Base-by-base conservation (phyloP, 2,888 invertebrate species). In the Andrena dorsata region DNA sequence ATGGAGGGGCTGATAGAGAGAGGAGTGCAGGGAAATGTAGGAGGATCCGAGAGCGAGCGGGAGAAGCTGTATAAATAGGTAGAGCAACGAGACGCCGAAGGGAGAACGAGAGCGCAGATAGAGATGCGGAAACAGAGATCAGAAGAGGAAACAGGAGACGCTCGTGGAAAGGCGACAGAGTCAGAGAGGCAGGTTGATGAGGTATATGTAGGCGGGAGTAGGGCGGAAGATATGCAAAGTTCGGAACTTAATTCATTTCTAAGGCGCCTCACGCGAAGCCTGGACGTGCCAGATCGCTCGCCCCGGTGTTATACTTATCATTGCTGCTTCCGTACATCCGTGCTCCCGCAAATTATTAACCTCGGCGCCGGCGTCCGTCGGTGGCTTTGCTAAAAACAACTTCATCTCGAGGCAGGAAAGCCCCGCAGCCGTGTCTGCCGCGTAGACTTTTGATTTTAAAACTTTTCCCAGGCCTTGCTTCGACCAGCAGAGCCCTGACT, bases 191-290 rank as follows among this genome's bases (percentile, higher is more conserved):
- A 23, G 53, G 53, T 8, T n/a, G 20, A 53, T 53, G n/a, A n/a
- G 53, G 20, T 20, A 20, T 68, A 53, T 53, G 53, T 68, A 56
- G 68, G 13, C 69, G 84, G 56, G 23, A 20, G 51, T 35, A 72
- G 74, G 79, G 82, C 83, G 85, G 85, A 86, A 89, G 89, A 82
- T 89, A 90, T 91, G 90, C 89, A 91, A 90, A 92, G 90, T 92
- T 92, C 84, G 76, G 86, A 92, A 92, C 90, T 92, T 91, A 90
- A 91, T 91, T 92, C 90, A 91, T 92, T 92, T 91, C 90, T 90
- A 86, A 90, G 89, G 90, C 90, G 88, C 82, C 87, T 90, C 92
- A 90, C 91, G 92, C 90, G 88, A 90, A 81, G 86, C 76, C 61
- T 61, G 89, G 89, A 90, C 92, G 90, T 90, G 91, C 90, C 80